Conservation (phyloP, 2,888 invertebrate genomes). For the Kuschelorhynchus macadamiae region DNA sequence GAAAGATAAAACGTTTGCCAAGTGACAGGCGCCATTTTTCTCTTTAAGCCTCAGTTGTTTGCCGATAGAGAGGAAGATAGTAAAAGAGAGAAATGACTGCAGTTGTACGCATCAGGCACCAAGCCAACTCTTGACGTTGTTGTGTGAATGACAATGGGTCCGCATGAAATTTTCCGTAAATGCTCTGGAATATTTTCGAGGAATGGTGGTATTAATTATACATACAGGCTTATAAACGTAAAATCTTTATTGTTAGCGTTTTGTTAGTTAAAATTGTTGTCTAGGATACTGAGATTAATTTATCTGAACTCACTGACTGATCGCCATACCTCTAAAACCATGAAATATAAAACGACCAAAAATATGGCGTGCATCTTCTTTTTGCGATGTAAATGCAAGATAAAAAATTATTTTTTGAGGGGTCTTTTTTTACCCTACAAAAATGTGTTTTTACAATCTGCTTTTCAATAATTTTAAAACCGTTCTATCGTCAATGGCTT, state of each 20-base stretch:
- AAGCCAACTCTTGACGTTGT: constrained; percentile 28
- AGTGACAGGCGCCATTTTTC: constrained; percentile 67
- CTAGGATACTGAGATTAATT: no score
- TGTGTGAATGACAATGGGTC: constrained; percentile 33
- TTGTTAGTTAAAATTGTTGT: not conserved
- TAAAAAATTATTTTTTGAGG: no score
- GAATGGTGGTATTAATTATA: not conserved
- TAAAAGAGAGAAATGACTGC: constrained; percentile 34
- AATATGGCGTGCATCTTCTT: no score
- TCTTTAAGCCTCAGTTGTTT: constrained; percentile 55
- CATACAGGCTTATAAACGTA: not conserved
- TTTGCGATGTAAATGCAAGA: no score
- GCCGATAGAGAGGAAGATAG: constrained; percentile 36
- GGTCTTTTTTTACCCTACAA: no score
- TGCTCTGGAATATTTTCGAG: constrained; percentile 4
- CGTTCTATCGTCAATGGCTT: no score
- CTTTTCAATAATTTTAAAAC: no score
- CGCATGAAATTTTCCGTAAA: constrained; percentile 12
- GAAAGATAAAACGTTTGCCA: constrained; percentile 65
- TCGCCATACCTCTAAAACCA: no score
- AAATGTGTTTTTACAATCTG: no score
- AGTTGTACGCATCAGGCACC: constrained; percentile 29
- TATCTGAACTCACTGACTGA: no score
- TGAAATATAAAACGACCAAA: no score
- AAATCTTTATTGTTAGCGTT: not conserved